Percentiles rank a stretch among this genome's conserved stretches.
Evolutionary conservation across 2,797 vertebrate genomes (phyloP).

Genomic region (Coreius guichenoti): DNA sequence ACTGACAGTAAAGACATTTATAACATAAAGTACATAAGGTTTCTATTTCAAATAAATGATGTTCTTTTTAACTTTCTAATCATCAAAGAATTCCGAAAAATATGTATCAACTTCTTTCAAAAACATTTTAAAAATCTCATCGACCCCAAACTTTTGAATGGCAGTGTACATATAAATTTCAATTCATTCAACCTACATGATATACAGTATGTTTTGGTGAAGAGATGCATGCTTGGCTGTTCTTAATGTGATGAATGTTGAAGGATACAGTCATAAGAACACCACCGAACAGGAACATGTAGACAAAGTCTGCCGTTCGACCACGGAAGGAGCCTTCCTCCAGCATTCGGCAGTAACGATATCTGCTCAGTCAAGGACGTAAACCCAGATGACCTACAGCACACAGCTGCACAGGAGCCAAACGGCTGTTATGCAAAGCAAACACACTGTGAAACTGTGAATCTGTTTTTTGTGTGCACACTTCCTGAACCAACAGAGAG

Average conservation of each 20-base stretch:
- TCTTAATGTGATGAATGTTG: not conserved
- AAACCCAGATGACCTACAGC: not conserved
- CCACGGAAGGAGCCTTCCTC: conserved; percentile 98
- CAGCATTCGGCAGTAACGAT: conserved; percentile 98
- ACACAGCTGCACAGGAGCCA: conserved; percentile 14
- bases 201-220: too few species aligned
- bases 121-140: not conserved
- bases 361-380: conserved; percentile 86
- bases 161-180: not conserved
- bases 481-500: not conserved
- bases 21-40: not conserved
- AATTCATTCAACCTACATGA: not conserved
- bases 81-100: not conserved
- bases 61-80: not conserved
- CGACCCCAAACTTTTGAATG: not conserved
- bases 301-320: conserved; percentile 97
- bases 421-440: conserved; percentile 37
- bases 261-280: conserved; percentile 99
- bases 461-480: not conserved
- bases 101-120: not conserved
- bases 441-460: conserved; percentile 10
- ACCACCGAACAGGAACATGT: conserved; percentile 99
- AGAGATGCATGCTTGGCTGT: not conserved
- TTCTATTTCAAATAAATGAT: not conserved
- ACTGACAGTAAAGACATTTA: not conserved